Base-by-base conservation (phyloP, 1,140 invertebrate genomes). In the Cydia pomonella region DNA sequence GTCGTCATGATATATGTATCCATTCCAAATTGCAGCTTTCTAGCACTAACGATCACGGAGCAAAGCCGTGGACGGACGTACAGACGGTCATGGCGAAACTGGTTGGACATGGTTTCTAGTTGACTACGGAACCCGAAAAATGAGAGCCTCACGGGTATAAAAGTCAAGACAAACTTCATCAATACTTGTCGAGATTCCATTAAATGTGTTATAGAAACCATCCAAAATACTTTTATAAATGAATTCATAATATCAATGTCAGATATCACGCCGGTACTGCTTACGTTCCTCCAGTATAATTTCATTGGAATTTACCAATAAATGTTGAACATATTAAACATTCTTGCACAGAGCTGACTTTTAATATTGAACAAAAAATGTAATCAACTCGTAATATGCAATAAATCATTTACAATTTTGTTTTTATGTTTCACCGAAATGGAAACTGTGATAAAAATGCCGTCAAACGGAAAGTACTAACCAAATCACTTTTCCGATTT, bases 351-450 rank as follows among this genome's bases (percentile, higher is more conserved):
- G 6, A 59, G 53, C 53, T 59, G 53, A n/a, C 47, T n/a, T 12
- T 18, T n/a, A 50, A 64, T 64, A 21, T n/a, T n/a, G 13, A 29
- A 27, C 13, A 4, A 33, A 38, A 64, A 69, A 69, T 69, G n/a
- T 69, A 18, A 69, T 69, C 64, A 69, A 69, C 64, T 69, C 18
- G 16, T 69, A 38, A 33, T 69, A 41, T 38, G n/a, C 64, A 38
- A 64, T 64, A 27, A 69, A n/a, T 69, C 9, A 18, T 69, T 38
- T 69, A 25, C 29, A 69, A 38, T 69, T 69, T 16, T n/a, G 29
- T 69, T 69, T 69, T 69, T 33, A 69, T 33, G 64, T 6, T 69
- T 69, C 63, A 2, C 12, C 27, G n/a, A 69, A 69, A 38, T 38
- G 29, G 29, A 69, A 23, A n/a, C 5, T 33, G 29, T 27, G 27